Base-by-base conservation (phyloP, 2,888 invertebrate species). In the Drosophila pseudotalamancana region DNA sequence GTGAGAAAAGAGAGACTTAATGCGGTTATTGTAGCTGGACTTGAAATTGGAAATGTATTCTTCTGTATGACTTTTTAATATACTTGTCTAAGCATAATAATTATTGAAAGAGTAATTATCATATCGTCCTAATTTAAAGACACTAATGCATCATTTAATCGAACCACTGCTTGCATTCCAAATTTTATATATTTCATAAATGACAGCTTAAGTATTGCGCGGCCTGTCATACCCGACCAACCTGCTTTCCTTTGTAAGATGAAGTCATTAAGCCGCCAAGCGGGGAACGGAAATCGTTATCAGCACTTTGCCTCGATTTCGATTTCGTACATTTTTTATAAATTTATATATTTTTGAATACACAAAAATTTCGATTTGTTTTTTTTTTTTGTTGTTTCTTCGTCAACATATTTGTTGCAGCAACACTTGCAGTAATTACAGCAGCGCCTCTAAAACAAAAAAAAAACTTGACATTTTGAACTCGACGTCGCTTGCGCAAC, bases 271-370 rank as follows among this genome's bases (percentile, higher is more conserved):
- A 65, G 76, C 62, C 8, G 42, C 21, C 21, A 23, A 12, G 31
- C 48, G 45, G 51, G 46, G 60, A 84, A 66, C 86, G 84, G 84
- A 84, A 84, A 84, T 86, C 74, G 84, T 84, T 84, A 84, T 86
- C 84, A 84, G 86, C 83, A 86, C 84, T 86, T 86, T 82, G 72
- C 34, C 56, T 77, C 76, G 82, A 87, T 74, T 82, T 77, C 67
- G 64, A 67, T 68, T 65, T 62, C 48, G 29, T 70, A 65, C 62
- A 59, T 68, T 59, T 71, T 77, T 50, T 61, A 59, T 43, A 42
- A 57, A 65, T 51, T 65, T 65, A 59, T 50, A 64, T 48, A 32
- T 43, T 11, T 62, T 55, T 45, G 42, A 54, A 60, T 34, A 29
- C 37, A 50, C 21, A 12, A 16, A 37, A 23, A 25, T 18, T 18